A percentile compares a stretch with the other conserved stretches of the same genome.
Evolutionary conservation across 2,113 vertebrate genomes (phyloP).

Genomic region (Alosa alosa): DNA sequence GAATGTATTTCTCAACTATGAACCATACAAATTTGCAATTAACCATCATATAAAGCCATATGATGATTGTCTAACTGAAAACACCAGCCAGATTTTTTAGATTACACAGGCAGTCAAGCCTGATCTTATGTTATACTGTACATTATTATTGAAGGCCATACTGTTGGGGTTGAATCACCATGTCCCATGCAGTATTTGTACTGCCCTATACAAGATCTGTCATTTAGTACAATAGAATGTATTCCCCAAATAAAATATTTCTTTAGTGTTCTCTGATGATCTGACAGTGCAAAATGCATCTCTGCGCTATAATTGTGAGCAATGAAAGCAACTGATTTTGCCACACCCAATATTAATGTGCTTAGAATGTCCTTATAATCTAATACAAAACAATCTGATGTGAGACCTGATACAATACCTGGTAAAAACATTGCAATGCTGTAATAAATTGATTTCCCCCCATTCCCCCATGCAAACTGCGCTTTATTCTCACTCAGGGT

Average conservation of each 20-base stretch:
- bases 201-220: background rate
- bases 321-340: background rate
- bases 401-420: background rate
- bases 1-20: background rate
- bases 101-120: background rate
- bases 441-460: background rate
- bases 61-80: background rate
- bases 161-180: background rate
- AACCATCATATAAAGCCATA: background rate
- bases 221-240: background rate
- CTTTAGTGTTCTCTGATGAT: background rate
- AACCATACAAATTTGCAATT: background rate
- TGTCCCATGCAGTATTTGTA: background rate
- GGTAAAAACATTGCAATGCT: background rate
- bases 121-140: background rate
- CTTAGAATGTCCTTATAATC: background rate
- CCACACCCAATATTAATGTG: background rate
- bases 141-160: background rate
- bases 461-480: background rate
- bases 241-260: background rate
- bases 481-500: background rate
- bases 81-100: background rate
- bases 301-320: background rate
- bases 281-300: background rate
- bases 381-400: background rate